These are phyloP conservation scores for Thaumatotibia leucotreta DNA, from an alignment of 1,140 invertebrate species.

Conservation along the genomic window DNA sequence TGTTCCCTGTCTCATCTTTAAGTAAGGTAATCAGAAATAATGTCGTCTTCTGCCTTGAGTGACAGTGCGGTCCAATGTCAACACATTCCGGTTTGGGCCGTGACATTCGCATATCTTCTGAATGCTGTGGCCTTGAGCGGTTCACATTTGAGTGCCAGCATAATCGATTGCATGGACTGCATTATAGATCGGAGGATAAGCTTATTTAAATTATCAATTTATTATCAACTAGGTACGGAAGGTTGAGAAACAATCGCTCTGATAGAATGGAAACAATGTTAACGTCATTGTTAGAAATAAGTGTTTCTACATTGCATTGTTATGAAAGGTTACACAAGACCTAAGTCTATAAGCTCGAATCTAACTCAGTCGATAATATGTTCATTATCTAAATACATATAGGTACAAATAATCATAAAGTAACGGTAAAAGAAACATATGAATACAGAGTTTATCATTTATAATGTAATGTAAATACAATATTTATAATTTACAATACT, in stretches of 20 bases:
- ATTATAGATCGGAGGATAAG: not conserved
- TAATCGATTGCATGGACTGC: not conserved
- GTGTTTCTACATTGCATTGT: not conserved
- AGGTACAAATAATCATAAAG: not conserved
- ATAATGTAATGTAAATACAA: no score
- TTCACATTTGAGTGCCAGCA: not conserved
- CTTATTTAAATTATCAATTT: not conserved
- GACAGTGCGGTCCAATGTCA: not conserved
- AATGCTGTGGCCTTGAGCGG: not conserved
- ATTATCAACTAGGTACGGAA: not conserved
- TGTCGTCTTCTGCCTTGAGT: not conserved
- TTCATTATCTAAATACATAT: not conserved
- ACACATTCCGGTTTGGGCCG: not conserved
- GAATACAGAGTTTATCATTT: no score
- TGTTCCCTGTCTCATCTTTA: not conserved
- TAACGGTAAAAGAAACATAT: no score
- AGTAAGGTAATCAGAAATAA: not conserved
- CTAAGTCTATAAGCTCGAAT: not conserved
- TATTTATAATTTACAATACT: no score
- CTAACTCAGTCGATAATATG: not conserved
- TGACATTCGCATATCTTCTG: slow-evolving; percentile 6
- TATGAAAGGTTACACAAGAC: not conserved
- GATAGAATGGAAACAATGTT: not conserved
- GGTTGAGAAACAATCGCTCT: not conserved
- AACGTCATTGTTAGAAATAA: not conserved